Evolutionary conservation across 1,140 invertebrate genomes (phyloP).

Genomic region (Hypothenemus hampei): DNA sequence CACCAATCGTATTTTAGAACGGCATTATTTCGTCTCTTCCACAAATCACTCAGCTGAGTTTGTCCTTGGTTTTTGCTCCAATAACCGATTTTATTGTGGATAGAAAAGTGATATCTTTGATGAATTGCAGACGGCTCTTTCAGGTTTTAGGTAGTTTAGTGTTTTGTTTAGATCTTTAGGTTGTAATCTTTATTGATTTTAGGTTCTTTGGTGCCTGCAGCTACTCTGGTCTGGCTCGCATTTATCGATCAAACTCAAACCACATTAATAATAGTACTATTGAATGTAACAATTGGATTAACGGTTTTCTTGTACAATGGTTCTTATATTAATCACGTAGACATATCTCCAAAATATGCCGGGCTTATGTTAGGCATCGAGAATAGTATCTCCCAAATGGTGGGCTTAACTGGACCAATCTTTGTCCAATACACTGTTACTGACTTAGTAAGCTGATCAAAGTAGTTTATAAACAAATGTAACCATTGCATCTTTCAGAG

Average conservation of each 20-base stretch:
- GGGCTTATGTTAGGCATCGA: constrained; percentile 21
- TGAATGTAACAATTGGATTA: constrained; percentile 20
- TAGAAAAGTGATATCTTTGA: constrained; percentile 51
- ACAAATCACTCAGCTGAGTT: constrained; percentile 66
- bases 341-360: constrained; percentile 22
- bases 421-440: constrained; percentile 23
- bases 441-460: constrained; percentile 14
- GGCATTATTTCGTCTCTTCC: constrained; percentile 72
- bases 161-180: neutral
- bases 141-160: constrained; percentile 56
- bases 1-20: constrained; percentile 53
- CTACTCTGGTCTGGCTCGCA: constrained; percentile 11
- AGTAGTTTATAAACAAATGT: neutral
- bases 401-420: constrained; percentile 16
- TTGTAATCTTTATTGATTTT: neutral
- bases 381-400: constrained; percentile 17
- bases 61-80: constrained; percentile 60
- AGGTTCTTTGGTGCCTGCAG: constrained; percentile 18
- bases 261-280: constrained; percentile 11
- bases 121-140: constrained; percentile 56
- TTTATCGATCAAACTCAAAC: constrained; percentile 13
- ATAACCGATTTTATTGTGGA: constrained; percentile 57
- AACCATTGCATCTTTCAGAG: constrained; percentile 7
- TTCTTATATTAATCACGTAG: constrained; percentile 23
- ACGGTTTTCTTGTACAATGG: constrained; percentile 9